A percentile compares a stretch with the other conserved stretches of the same genome.
These are phyloP conservation scores for Peromyscus leucopus DNA, from an alignment of 2,113 vertebrate species.

Conservation along the genomic window DNA sequence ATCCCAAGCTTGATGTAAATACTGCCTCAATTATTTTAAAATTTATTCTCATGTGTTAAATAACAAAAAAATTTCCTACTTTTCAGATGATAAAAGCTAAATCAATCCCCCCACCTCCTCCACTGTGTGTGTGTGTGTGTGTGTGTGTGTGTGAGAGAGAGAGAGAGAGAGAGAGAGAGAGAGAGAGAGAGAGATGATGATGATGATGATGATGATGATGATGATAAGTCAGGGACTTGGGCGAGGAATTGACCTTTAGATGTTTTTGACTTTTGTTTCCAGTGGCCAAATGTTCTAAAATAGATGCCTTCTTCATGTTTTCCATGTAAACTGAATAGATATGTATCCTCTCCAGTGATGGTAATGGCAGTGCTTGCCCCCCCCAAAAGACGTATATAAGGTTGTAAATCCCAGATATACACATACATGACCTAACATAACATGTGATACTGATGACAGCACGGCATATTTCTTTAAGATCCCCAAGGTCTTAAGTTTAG, in stretches of 20 bases:
- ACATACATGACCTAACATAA: not conserved
- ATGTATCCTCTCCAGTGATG: not conserved
- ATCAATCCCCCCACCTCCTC: not conserved
- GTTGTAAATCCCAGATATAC: slow-evolving; percentile 21
- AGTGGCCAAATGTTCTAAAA: slow-evolving; percentile 10
- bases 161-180: too few relatives aligned
- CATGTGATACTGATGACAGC: not conserved
- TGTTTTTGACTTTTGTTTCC: not conserved
- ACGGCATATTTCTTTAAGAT: slow-evolving; percentile 7
- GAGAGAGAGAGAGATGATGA: too few relatives aligned
- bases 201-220: not conserved
- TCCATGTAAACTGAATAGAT: not conserved
- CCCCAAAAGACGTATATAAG: not conserved
- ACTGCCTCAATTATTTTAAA: not conserved
- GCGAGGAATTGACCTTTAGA: not conserved
- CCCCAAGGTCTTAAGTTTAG: slow-evolving; percentile 1
- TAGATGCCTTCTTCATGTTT: not conserved
- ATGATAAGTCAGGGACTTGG: not conserved
- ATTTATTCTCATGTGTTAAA: not conserved
- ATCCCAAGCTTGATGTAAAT: not conserved
- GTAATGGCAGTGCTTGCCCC: not conserved
- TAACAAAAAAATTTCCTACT: not conserved
- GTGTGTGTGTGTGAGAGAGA: too few relatives aligned
- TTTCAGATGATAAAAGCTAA: slow-evolving; percentile 18
- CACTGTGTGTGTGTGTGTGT: not conserved